phyloP scores from a whole-genome alignment of 2,113 vertebrate species.

The Embiotoca jacksoni region DNA sequence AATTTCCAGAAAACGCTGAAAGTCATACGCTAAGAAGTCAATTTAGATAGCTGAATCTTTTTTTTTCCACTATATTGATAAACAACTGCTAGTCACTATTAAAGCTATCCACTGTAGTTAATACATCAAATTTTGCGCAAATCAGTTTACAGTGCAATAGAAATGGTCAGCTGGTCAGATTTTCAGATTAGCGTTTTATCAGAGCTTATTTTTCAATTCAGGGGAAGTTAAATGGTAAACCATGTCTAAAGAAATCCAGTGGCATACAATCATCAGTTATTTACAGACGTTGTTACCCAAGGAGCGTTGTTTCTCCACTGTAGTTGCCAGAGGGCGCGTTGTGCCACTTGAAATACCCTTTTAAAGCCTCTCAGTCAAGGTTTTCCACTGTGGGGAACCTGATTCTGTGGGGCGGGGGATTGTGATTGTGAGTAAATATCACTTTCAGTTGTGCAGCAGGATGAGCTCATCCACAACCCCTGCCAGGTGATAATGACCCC shows the following conservation, averaged over 20 bases:
- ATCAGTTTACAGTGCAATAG: neutral
- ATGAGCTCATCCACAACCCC: slow-evolving; percentile 62
- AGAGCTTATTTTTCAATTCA: neutral
- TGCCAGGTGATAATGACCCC: slow-evolving; percentile 72
- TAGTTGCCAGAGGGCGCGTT: slow-evolving; percentile 18
- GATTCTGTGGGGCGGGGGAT: slow-evolving; percentile 51
- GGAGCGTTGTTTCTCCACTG: slow-evolving; percentile 28
- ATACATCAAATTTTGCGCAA: neutral
- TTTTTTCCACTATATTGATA: no score
- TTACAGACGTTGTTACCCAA: slow-evolving; percentile 16
- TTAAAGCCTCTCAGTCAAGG: slow-evolving; percentile 31
- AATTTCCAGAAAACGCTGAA: no score
- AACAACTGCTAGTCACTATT: neutral
- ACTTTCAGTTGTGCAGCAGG: slow-evolving; percentile 61
- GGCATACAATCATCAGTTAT: neutral
- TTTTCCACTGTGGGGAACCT: slow-evolving; percentile 64
- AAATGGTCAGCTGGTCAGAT: no score
- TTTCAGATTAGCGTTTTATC: no score
- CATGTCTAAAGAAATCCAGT: slow-evolving; percentile 15
- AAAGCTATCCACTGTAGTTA: neutral
- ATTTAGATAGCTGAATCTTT: no score
- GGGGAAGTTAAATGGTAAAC: slow-evolving; percentile 21
- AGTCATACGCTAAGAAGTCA: no score
- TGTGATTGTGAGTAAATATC: slow-evolving; percentile 70
- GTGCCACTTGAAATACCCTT: slow-evolving; percentile 20